Conservation (phyloP, 1,140 invertebrate genomes). For the Philopotamus ludificatus region DNA sequence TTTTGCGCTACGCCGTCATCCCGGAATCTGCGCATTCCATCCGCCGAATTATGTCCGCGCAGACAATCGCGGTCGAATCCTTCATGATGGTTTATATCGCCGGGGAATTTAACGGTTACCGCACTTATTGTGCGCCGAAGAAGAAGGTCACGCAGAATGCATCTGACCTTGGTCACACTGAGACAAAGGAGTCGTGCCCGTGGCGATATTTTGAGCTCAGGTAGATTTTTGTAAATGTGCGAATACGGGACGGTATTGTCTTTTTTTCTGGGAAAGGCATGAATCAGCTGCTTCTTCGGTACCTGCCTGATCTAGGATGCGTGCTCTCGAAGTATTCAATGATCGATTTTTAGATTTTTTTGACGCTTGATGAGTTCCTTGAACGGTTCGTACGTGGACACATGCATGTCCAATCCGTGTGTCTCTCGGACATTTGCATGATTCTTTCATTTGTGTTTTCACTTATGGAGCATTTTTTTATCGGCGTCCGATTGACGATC, state of each 20-base stretch:
- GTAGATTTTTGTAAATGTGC: no score
- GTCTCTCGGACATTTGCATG: neutral
- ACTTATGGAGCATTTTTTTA: neutral
- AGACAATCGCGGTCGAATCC: slow-evolving; percentile 1
- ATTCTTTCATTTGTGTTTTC: neutral
- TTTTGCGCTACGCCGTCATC: no score
- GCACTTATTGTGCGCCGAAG: neutral
- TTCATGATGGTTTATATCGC: neutral
- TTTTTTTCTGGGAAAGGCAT: no score
- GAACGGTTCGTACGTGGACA: neutral
- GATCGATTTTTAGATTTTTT: neutral
- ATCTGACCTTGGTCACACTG: neutral
- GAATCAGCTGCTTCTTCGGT: no score
- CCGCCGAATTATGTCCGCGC: neutral
- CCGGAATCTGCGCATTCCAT: slow-evolving; percentile 3
- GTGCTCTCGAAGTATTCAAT: neutral
- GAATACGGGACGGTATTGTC: no score
- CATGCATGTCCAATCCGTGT: neutral
- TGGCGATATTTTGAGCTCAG: no score
- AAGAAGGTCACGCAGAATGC: neutral
- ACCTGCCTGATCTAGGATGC: no score
- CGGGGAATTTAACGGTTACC: slow-evolving; percentile 3
- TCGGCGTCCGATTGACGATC: neutral
- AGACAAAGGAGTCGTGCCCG: no score
- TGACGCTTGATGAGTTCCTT: neutral